Conservation (phyloP, 2,113 vertebrate genomes). For the Actenoides lindsayi region DNA sequence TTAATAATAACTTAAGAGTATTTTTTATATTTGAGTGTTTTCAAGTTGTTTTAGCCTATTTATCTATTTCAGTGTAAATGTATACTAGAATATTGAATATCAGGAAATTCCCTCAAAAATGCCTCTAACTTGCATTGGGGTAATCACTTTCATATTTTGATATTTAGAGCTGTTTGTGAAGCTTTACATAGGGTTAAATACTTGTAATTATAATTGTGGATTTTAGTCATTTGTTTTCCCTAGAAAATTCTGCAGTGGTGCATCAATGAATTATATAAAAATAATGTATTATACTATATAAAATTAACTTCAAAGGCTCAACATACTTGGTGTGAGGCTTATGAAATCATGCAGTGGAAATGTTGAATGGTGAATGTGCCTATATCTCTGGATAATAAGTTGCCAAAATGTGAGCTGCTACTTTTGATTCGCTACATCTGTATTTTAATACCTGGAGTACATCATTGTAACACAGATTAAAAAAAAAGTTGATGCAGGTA, state of each 20-base stretch:
- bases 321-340: neutral
- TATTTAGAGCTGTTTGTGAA: neutral
- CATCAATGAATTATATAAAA: neutral
- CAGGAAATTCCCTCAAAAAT: neutral
- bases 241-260: neutral
- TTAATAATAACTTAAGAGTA: neutral
- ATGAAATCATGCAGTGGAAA: neutral
- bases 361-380: neutral
- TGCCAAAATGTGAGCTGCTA: neutral
- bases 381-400: neutral
- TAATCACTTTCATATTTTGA: neutral
- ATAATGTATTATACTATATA: neutral
- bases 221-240: neutral
- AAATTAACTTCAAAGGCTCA: neutral
- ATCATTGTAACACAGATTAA: neutral
- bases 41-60: neutral
- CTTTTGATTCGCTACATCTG: neutral
- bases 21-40: neutral
- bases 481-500: neutral
- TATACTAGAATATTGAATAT: neutral
- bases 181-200: neutral
- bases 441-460: neutral
- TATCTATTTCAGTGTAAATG: neutral
- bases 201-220: neutral
- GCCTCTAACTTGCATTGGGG: neutral